Evolutionary conservation across 2,113 vertebrate species (phyloP).

Genomic region (Lanius collurio): DNA sequence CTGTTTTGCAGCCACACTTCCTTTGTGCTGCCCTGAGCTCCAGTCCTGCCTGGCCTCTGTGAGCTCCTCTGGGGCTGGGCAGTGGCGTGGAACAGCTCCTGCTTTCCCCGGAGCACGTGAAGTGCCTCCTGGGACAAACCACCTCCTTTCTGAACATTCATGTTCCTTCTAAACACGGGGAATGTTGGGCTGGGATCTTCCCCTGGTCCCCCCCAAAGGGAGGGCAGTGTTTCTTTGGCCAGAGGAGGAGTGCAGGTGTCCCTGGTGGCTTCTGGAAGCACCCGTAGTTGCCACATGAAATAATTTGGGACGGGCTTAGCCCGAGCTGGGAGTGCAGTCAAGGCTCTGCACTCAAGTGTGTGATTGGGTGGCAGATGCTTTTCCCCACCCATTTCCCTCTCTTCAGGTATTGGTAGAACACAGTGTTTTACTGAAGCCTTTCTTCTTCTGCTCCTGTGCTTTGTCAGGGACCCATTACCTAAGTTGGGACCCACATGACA

Average conservation of each 20-base stretch:
- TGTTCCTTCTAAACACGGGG: neutral
- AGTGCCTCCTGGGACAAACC: neutral
- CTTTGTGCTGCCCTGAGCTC: neutral
- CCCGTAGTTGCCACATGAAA: neutral
- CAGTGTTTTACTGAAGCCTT: neutral
- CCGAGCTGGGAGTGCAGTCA: neutral
- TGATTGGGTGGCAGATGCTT: neutral
- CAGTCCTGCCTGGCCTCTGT: neutral
- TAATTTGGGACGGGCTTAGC: neutral
- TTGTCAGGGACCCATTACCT: neutral
- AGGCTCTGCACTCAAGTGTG: neutral
- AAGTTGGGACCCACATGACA: fast-evolving
- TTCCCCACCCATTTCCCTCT: neutral
- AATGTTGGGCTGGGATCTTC: fast-evolving
- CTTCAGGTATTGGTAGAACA: neutral
- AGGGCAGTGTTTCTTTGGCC: neutral
- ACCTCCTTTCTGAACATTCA: neutral
- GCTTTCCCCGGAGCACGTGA: neutral
- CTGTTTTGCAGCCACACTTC: neutral
- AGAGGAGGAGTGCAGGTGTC: neutral
- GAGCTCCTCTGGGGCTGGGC: neutral
- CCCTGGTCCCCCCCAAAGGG: neutral
- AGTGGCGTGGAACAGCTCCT: neutral
- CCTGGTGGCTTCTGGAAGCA: neutral
- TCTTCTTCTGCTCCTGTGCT: neutral